Conservation (phyloP, 2,888 invertebrate species). For the Meliscaeva auricollis region DNA sequence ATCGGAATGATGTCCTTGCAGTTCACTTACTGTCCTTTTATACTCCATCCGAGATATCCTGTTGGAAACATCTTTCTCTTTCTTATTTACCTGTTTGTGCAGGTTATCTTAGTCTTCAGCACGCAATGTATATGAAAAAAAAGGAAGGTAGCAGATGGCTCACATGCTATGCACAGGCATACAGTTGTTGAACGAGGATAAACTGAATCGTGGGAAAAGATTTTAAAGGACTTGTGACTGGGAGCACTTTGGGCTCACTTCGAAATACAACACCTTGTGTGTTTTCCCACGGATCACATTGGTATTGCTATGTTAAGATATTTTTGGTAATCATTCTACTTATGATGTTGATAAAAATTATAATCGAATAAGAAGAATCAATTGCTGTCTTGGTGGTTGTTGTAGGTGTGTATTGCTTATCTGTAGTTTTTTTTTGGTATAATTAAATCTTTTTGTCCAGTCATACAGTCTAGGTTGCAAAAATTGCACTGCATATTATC, state of each 20-base stretch:
- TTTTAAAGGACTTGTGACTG: constrained; percentile 63
- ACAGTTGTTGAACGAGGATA: constrained; percentile 26
- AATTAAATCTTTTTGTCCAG: too few relatives aligned
- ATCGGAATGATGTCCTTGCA: constrained; percentile 79
- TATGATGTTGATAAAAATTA: too few relatives aligned
- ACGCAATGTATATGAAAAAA: constrained; percentile 23
- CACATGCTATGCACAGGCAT: constrained; percentile 22
- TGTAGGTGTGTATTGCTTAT: too few relatives aligned
- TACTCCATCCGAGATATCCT: constrained; percentile 70
- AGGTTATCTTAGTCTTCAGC: constrained; percentile 50
- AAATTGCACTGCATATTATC: too few relatives aligned
- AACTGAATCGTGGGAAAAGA: constrained; percentile 62
- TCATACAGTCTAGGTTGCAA: too few relatives aligned
- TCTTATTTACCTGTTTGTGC: constrained; percentile 53
- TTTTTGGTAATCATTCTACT: neutral
- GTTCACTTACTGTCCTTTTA: constrained; percentile 78
- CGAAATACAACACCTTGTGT: constrained; percentile 56
- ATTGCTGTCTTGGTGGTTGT: too few relatives aligned
- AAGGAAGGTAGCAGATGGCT: constrained; percentile 57
- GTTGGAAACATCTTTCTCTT: constrained; percentile 37
- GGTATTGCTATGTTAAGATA: neutral
- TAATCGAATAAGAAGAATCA: too few relatives aligned
- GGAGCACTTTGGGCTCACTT: constrained; percentile 68
- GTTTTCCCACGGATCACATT: constrained; percentile 56
- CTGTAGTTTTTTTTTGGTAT: too few relatives aligned